Evolutionary conservation across 2,888 invertebrate genomes (phyloP).

Genomic region (Dynastes tityus): DNA sequence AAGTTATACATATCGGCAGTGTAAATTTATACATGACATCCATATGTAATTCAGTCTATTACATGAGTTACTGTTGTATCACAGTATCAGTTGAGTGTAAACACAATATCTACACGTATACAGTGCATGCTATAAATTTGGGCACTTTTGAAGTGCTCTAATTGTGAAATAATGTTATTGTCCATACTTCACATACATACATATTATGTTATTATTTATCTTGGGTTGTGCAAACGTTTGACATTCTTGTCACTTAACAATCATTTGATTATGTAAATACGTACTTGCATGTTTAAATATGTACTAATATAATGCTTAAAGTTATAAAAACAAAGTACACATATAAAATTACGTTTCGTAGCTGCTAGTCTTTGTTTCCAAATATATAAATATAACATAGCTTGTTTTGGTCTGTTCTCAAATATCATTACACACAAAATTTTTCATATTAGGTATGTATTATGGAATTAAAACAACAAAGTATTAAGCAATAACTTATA

Average conservation of each 20-base stretch:
- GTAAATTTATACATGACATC: slow-evolving; percentile 32
- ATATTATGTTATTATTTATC: too few species aligned
- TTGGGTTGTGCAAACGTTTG: background rate
- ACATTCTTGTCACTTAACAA: background rate
- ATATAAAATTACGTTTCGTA: too few species aligned
- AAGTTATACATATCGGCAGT: slow-evolving; percentile 39
- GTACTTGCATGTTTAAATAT: background rate
- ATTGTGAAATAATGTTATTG: slow-evolving; percentile 31
- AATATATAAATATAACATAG: too few species aligned
- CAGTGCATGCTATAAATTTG: slow-evolving; percentile 2
- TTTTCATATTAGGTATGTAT: too few species aligned
- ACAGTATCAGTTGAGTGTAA: slow-evolving; percentile 29
- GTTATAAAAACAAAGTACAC: too few species aligned
- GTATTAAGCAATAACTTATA: too few species aligned
- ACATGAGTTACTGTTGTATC: slow-evolving; percentile 37
- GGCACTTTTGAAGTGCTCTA: background rate
- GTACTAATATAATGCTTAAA: background rate
- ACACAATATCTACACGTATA: slow-evolving; percentile 23
- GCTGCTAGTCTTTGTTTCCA: too few species aligned
- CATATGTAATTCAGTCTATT: slow-evolving; percentile 29
- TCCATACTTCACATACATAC: slow-evolving; percentile 16
- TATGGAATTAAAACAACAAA: too few species aligned
- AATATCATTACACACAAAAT: too few species aligned
- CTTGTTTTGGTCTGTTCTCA: too few species aligned
- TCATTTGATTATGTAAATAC: background rate